Base-by-base conservation (phyloP, 2,113 vertebrate species). In the Mustelus asterias region DNA sequence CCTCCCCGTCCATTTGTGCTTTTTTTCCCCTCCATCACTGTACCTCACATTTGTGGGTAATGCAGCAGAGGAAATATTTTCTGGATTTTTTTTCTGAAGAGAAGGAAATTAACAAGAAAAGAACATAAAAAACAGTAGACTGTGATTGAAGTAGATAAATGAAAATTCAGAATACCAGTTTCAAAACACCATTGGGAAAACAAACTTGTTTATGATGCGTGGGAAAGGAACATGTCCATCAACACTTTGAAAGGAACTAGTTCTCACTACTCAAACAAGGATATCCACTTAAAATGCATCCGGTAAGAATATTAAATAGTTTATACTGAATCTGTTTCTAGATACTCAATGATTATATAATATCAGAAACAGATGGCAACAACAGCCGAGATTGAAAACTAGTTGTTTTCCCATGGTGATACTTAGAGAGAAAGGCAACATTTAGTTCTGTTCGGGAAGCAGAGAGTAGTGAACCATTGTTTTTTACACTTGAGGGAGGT, bases 211-310 rank as follows among this genome's bases (percentile, higher is more conserved):
- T 26, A 92, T 63, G n/a, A 63, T 14, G 33, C 2, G 58, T n/a
- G 88, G 54, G 88, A 60, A n/a, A 60, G 88, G 88, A 90, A 60
- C 88, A 63, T 60, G 88, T 92, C 88, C 13, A 92, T 92, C 29
- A 63, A 29, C 86, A 89, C 44, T 89, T 89, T 24, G 22, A 26
- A 58, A 48, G 48, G 22, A 58, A 89, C 86, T 89, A 22, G 48
- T 5, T 10, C 48, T 54, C 22, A 20, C 44, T 89, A 58, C 24
- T 89, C 24, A 54, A 29, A 58, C 86, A 89, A 89, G 86, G 24
- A 89, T 48, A 83, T 83, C 37, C 37, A 89, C 24, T 54, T 54
- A 89, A 89, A 54, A 58, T 89, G 85, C 11, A 48, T 89, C 48
- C 86, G 26, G 86, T 24, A 48, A 58, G 86, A 54, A 58, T 29